Evolutionary conservation across 64 coral and sea anemone species (phyloP).

Genomic region (Astreopora myriophthalma): DNA sequence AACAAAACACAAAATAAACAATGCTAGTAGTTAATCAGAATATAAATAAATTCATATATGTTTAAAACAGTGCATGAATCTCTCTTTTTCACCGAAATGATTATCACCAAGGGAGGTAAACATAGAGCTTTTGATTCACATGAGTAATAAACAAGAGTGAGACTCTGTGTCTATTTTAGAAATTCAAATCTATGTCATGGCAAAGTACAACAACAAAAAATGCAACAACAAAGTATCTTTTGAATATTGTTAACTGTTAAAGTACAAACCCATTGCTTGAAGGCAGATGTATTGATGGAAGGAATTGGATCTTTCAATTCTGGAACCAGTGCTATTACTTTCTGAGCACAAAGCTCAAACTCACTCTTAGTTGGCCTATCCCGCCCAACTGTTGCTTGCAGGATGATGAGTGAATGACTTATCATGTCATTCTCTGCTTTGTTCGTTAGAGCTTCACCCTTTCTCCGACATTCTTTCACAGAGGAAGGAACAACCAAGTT

Average conservation of each 20-base stretch:
- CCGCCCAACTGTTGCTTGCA: slow-evolving; percentile 7
- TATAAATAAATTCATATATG: neutral
- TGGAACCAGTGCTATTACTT: slow-evolving; percentile 5
- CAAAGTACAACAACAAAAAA: too few relatives aligned
- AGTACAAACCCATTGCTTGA: slow-evolving; percentile 8
- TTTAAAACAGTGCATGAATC: neutral
- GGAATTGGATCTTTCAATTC: slow-evolving; percentile 29
- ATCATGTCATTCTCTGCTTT: neutral
- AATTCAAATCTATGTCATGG: too few relatives aligned
- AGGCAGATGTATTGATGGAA: neutral
- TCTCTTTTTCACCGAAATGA: neutral
- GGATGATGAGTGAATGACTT: slow-evolving; percentile 1
- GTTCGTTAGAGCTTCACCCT: neutral
- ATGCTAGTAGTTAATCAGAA: neutral
- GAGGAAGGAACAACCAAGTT: neutral
- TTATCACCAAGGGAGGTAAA: too few relatives aligned
- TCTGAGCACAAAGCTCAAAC: slow-evolving; percentile 37
- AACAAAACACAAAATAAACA: neutral
- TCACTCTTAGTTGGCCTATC: slow-evolving; percentile 3
- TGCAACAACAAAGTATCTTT: neutral
- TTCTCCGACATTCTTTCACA: neutral
- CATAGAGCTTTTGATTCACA: too few relatives aligned
- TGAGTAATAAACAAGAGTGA: too few relatives aligned
- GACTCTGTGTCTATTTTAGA: too few relatives aligned
- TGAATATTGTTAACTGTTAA: neutral